phyloP scores from a whole-genome alignment of 1,140 invertebrate species.

The Gryon sp. region DNA sequence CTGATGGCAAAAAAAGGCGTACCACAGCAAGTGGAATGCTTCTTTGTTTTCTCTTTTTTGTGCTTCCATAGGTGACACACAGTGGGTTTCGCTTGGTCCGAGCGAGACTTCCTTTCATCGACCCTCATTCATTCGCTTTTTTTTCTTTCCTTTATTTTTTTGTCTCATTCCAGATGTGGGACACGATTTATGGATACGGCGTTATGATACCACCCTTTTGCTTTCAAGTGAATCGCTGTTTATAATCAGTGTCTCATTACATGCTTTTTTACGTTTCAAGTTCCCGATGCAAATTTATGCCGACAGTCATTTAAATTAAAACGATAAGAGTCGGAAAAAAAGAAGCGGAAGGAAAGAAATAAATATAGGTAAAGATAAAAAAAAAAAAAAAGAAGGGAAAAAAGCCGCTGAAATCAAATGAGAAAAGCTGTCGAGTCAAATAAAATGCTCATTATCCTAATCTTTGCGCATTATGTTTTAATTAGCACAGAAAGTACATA shows the following conservation, averaged over 20 bases:
- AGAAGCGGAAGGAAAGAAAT: conserved; percentile 14
- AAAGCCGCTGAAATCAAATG: conserved; percentile 18
- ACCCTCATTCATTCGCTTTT: conserved; percentile 35
- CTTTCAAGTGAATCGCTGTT: conserved; percentile 42
- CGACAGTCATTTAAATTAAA: conserved; percentile 34
- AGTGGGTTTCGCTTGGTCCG: conserved; percentile 45
- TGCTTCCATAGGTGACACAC: conserved; percentile 39
- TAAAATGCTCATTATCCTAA: conserved; percentile 46
- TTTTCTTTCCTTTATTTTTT: too few species aligned
- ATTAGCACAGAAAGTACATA: conserved; percentile 24
- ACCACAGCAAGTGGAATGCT: conserved; percentile 60
- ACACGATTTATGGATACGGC: conserved; percentile 56
- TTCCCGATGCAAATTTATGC: conserved; percentile 28
- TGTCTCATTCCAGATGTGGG: conserved; percentile 50
- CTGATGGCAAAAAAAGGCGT: conserved; percentile 66
- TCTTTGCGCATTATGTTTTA: conserved; percentile 48
- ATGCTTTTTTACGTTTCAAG: conserved; percentile 43
- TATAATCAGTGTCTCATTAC: conserved; percentile 55
- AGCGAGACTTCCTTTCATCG: conserved; percentile 58
- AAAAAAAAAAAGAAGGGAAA: conserved; percentile 18
- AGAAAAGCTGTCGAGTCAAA: conserved; percentile 16
- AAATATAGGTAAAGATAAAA: neutral
- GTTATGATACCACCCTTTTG: conserved; percentile 57
- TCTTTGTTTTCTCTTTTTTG: too few species aligned
- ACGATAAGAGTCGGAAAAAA: too few species aligned